These are phyloP conservation scores for Planococcus citri DNA, from an alignment of 1,140 invertebrate species.

Conservation along the genomic window DNA sequence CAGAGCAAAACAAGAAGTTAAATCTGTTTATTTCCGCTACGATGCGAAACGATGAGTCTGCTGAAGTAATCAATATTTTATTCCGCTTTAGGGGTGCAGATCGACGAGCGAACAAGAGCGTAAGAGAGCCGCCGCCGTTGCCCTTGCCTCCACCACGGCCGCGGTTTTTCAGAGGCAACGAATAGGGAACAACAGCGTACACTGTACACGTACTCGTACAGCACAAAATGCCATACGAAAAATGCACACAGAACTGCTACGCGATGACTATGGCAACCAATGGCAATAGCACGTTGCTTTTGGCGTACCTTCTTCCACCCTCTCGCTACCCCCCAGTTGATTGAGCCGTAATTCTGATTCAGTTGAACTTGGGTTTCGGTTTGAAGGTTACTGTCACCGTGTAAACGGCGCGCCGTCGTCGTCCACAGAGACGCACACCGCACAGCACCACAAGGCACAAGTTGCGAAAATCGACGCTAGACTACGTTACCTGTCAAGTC, in stretches of 20 bases:
- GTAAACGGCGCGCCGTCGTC: background rate
- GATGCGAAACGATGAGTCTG: slow-evolving; percentile 19
- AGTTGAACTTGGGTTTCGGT: slow-evolving; percentile 10
- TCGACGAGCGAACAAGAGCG: background rate
- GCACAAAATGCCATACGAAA: too few relatives aligned
- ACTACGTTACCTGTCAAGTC: background rate
- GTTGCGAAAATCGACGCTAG: background rate
- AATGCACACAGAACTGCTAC: too few relatives aligned
- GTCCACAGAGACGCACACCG: too few relatives aligned
- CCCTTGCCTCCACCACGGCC: too few relatives aligned
- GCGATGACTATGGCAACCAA: background rate
- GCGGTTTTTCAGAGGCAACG: background rate
- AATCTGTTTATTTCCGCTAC: slow-evolving; percentile 19
- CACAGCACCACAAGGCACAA: too few relatives aligned
- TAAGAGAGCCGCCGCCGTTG: background rate
- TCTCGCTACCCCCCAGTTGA: slow-evolving; percentile 20
- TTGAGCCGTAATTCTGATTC: slow-evolving; percentile 13
- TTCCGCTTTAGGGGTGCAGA: slow-evolving; percentile 2
- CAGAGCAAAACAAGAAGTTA: slow-evolving; percentile 17
- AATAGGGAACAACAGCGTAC: background rate
- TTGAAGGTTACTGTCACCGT: slow-evolving; percentile 19
- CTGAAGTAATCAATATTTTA: slow-evolving; percentile 20
- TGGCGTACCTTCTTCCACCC: slow-evolving; percentile 21
- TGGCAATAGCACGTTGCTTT: slow-evolving; percentile 15
- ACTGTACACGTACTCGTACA: too few relatives aligned